Evolutionary conservation across 2,888 invertebrate genomes (phyloP).

Genomic region (Eupithecia abbreviata): DNA sequence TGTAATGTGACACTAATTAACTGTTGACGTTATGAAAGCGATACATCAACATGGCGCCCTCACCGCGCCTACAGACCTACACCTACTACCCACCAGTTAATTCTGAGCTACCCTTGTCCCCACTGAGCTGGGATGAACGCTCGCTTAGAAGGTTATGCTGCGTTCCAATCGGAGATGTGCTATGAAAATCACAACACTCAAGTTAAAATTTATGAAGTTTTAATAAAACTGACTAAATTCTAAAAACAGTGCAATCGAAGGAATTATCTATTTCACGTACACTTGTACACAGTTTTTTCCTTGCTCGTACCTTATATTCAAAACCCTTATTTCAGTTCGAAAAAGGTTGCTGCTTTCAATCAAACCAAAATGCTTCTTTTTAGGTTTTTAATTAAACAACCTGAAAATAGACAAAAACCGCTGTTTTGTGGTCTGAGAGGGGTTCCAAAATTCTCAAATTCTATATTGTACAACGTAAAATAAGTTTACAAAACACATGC

Average conservation of each 20-base stretch:
- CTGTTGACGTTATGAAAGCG: slow-evolving; percentile 74
- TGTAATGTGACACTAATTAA: slow-evolving; percentile 80
- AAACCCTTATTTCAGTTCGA: background rate
- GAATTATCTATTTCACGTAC: too few species aligned
- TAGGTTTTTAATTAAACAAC: background rate
- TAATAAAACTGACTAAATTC: background rate
- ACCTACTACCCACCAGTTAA: slow-evolving; percentile 55
- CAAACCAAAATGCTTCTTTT: background rate
- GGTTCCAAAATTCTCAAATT: background rate
- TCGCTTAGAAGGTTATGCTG: slow-evolving; percentile 36
- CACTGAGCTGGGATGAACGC: slow-evolving; percentile 38
- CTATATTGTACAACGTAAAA: background rate
- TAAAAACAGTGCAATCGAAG: background rate
- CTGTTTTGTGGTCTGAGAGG: background rate
- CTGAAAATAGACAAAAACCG: background rate
- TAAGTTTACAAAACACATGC: background rate
- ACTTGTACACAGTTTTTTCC: background rate
- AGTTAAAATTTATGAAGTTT: background rate
- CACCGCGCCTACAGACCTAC: slow-evolving; percentile 68
- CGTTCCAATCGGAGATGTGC: background rate
- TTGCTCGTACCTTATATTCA: background rate
- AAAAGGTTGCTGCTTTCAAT: background rate
- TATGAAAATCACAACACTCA: background rate
- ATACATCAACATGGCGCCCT: slow-evolving; percentile 73
- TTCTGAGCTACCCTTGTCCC: slow-evolving; percentile 49